Evolutionary conservation across 2,113 vertebrate genomes (phyloP).

Genomic region (Seriola aureovittata): DNA sequence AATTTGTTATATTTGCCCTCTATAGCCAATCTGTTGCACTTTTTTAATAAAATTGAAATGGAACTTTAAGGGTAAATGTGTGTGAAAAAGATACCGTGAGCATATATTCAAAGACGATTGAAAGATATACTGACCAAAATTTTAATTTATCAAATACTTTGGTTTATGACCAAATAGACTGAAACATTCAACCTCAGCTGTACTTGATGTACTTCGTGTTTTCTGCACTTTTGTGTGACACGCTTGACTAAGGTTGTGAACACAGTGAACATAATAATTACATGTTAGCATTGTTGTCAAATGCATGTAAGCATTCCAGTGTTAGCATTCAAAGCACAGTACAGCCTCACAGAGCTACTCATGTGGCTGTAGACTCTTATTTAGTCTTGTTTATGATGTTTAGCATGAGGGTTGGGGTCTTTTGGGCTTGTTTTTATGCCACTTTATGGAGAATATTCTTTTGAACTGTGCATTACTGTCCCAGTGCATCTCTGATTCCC

Average conservation of each 20-base stretch:
- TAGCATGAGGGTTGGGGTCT: neutral
- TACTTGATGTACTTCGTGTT: too few relatives aligned
- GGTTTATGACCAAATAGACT: neutral
- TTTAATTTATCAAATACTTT: neutral
- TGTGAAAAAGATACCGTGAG: neutral
- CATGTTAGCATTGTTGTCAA: neutral
- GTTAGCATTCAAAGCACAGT: neutral
- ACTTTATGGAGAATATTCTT: neutral
- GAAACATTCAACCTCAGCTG: too few relatives aligned
- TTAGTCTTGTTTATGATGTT: neutral
- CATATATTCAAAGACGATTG: neutral
- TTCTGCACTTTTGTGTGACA: neutral
- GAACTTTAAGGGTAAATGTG: neutral
- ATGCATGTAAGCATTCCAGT: neutral
- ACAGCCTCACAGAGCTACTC: neutral
- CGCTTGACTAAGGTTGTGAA: neutral
- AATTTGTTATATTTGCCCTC: neutral
- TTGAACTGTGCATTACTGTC: neutral
- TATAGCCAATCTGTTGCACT: neutral
- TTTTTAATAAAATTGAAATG: slow-evolving; percentile 9
- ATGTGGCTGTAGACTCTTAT: neutral
- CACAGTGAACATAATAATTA: neutral
- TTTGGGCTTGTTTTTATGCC: neutral
- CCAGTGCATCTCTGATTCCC: neutral
- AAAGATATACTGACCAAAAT: neutral